Percentiles rank a stretch among this genome's conserved stretches.
These are phyloP conservation scores for Pardalotus punctatus DNA, from an alignment of 2,113 vertebrate genomes.

Conservation along the genomic window DNA sequence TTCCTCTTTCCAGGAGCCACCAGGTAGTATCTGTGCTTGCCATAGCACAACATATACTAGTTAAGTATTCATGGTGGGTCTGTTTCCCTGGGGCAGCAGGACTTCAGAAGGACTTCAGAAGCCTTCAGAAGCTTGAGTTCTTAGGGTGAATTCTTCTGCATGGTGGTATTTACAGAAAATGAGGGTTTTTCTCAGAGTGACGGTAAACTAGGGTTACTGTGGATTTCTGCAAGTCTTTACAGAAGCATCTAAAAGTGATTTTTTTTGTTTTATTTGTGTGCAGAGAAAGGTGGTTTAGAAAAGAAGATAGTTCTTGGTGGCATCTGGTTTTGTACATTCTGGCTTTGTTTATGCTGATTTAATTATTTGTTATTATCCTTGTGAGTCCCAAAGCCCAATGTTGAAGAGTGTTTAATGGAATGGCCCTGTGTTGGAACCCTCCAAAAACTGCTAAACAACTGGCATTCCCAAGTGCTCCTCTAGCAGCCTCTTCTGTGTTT, in stretches of 20 bases:
- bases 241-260: neutral
- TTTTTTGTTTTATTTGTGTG: neutral
- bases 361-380: neutral
- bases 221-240: neutral
- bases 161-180: neutral
- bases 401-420: neutral
- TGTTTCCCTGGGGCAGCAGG: neutral
- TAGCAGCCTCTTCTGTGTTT: neutral
- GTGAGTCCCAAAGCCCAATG: neutral
- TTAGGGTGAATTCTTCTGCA: neutral
- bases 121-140: neutral
- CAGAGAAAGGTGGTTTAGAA: neutral
- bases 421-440: neutral
- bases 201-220: neutral
- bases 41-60: fast-evolving
- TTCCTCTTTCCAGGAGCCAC: neutral
- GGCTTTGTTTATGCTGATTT: neutral
- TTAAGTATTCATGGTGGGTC: neutral
- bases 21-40: neutral
- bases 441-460: neutral
- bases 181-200: neutral
- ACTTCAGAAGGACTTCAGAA: neutral
- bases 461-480: neutral
- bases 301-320: neutral
- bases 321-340: neutral